Conservation (phyloP, 2,113 vertebrate species). For the Thamnaconus septentrionalis region DNA sequence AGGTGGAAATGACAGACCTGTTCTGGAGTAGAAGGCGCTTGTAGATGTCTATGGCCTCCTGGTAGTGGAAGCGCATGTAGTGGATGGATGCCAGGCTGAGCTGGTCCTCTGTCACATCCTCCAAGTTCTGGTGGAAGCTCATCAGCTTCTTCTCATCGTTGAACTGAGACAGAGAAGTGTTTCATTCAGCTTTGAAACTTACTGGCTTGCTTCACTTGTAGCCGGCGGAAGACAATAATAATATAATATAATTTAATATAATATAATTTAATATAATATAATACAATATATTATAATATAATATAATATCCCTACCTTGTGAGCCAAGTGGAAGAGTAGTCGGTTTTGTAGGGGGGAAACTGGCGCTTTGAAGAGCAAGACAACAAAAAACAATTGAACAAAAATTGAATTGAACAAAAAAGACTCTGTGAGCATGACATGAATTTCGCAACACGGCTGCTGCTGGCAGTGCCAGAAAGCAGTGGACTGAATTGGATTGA, state of each 20-base stretch:
- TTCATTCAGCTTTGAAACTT: not conserved
- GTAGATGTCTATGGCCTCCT: conserved; percentile 98
- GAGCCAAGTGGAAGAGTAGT: conserved; percentile 94
- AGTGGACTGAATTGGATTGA: no score
- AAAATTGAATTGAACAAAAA: not conserved
- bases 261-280: conserved; percentile 2
- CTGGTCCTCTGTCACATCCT: conserved; percentile 96
- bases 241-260: no score
- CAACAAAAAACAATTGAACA: not conserved
- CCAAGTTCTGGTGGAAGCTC: conserved; percentile 95
- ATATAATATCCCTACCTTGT: conserved; percentile 83
- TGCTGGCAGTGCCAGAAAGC: no score
- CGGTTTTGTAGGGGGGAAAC: conserved; percentile 91
- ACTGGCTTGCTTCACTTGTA: not conserved
- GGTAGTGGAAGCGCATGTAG: conserved; percentile 97
- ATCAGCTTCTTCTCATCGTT: conserved; percentile 95
- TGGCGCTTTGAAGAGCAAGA: conserved; percentile 74
- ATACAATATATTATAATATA: not conserved
- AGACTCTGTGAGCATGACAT: no score
- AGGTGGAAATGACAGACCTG: conserved; percentile 71
- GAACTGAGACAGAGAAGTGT: conserved; percentile 76
- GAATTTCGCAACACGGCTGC: no score
- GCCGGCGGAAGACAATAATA: no score
- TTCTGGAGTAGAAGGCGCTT: conserved; percentile 92
- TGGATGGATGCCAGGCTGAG: conserved; percentile 97